Evolutionary conservation across 2,113 vertebrate genomes (phyloP).

Genomic region (Polypterus bichir): DNA sequence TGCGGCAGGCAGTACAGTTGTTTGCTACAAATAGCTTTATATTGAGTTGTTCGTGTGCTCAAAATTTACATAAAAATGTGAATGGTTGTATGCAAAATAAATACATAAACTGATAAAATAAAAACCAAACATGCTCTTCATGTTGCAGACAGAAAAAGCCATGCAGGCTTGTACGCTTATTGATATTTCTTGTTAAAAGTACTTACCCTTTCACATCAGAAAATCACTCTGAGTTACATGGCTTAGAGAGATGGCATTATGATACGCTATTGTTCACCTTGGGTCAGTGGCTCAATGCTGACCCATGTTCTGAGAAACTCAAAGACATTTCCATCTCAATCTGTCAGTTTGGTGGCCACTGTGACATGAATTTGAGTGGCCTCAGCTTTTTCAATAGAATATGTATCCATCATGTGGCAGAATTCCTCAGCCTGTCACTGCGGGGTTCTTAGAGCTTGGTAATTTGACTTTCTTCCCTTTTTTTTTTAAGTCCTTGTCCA

Average conservation of each 20-base stretch:
- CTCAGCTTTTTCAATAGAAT: neutral
- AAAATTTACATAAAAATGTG: too few species aligned
- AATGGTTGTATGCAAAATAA: too few species aligned
- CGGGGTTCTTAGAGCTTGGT: too few species aligned
- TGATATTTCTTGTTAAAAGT: neutral
- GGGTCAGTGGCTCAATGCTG: neutral
- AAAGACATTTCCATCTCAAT: neutral
- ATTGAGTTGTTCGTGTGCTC: too few species aligned
- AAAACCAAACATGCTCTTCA: too few species aligned
- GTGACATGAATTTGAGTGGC: neutral
- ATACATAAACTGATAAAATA: too few species aligned
- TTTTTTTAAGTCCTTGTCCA: too few species aligned
- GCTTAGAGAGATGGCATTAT: neutral
- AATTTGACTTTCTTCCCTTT: too few species aligned
- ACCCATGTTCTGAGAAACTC: neutral
- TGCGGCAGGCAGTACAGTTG: too few species aligned
- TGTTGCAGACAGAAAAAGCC: too few species aligned
- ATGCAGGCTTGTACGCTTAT: neutral
- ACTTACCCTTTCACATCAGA: neutral
- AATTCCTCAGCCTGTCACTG: slow-evolving; percentile 1
- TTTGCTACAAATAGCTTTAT: too few species aligned
- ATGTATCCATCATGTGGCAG: slow-evolving; percentile 17
- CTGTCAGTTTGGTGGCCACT: neutral
- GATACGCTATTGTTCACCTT: neutral
- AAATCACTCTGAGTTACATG: neutral